phyloP scores from a whole-genome alignment of 2,888 invertebrate species.

The Cephalotes varians region DNA sequence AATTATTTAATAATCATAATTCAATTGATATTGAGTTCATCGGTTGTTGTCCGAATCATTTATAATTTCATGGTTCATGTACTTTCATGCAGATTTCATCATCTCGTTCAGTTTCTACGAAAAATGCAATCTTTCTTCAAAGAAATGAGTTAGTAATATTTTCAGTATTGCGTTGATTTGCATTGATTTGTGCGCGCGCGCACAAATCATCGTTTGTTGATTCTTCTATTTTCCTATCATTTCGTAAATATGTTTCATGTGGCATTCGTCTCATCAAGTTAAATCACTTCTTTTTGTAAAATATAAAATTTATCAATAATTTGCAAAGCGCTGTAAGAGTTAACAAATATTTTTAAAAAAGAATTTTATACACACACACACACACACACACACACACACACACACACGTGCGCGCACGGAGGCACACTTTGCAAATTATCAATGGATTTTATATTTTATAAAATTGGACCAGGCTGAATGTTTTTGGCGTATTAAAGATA shows the following conservation, averaged over 20 bases:
- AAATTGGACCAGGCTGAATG: neutral
- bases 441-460: neutral
- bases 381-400: neutral
- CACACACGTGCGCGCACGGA: too few relatives aligned
- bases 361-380: neutral
- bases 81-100: conserved; percentile 7
- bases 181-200: too few relatives aligned
- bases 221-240: too few relatives aligned
- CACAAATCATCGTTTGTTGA: too few relatives aligned
- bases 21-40: conserved; percentile 9
- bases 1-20: neutral
- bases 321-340: too few relatives aligned
- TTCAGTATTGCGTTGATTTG: neutral
- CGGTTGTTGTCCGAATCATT: conserved; percentile 56
- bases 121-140: neutral
- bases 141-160: neutral
- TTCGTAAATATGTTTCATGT: too few relatives aligned
- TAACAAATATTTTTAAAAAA: neutral
- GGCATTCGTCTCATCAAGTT: too few relatives aligned
- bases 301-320: too few relatives aligned
- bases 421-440: neutral
- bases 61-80: conserved; percentile 61
- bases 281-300: too few relatives aligned
- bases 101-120: neutral
- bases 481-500: neutral